A percentile compares a stretch with the other conserved stretches of the same genome.
phyloP scores from a whole-genome alignment of 2,888 invertebrate species.

The Choreutis nemorana region DNA sequence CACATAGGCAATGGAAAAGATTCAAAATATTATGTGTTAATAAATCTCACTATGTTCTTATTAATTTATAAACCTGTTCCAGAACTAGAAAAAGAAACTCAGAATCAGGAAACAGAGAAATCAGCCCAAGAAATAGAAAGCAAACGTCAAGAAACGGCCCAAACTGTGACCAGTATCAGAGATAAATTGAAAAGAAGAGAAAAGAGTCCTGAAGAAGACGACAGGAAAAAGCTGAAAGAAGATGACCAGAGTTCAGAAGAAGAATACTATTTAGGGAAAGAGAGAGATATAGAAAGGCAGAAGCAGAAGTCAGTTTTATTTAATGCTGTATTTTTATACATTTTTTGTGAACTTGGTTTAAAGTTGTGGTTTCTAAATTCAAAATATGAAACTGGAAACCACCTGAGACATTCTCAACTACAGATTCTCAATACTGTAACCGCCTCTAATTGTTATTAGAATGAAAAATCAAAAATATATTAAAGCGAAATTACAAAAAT shows the following conservation, averaged over 20 bases:
- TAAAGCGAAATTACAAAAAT: too few relatives aligned
- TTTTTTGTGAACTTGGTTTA: background rate
- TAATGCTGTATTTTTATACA: too few relatives aligned
- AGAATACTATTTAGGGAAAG: slow-evolving; percentile 72
- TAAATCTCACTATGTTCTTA: too few relatives aligned
- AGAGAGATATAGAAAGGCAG: slow-evolving; percentile 63
- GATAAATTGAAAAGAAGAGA: slow-evolving; percentile 40
- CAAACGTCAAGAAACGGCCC: slow-evolving; percentile 32
- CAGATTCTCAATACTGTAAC: too few relatives aligned
- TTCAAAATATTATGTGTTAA: background rate
- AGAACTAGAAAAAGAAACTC: slow-evolving; percentile 50
- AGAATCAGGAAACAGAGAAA: slow-evolving; percentile 22
- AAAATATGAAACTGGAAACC: too few relatives aligned
- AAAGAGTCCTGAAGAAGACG: slow-evolving; percentile 39
- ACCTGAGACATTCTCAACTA: too few relatives aligned
- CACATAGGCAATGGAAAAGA: background rate
- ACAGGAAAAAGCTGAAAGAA: slow-evolving; percentile 18
- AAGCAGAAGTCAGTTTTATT: slow-evolving; percentile 59
- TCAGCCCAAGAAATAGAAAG: slow-evolving; percentile 23
- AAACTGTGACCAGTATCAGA: slow-evolving; percentile 38
- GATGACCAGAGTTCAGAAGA: slow-evolving; percentile 48
- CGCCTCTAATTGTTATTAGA: too few relatives aligned
- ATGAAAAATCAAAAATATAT: too few relatives aligned
- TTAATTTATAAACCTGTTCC: slow-evolving; percentile 7
- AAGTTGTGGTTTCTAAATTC: too few relatives aligned